Percentiles rank a stretch among this genome's conserved stretches.
Evolutionary conservation across 2,888 invertebrate genomes (phyloP).

Genomic region (Papilio elwesi): DNA sequence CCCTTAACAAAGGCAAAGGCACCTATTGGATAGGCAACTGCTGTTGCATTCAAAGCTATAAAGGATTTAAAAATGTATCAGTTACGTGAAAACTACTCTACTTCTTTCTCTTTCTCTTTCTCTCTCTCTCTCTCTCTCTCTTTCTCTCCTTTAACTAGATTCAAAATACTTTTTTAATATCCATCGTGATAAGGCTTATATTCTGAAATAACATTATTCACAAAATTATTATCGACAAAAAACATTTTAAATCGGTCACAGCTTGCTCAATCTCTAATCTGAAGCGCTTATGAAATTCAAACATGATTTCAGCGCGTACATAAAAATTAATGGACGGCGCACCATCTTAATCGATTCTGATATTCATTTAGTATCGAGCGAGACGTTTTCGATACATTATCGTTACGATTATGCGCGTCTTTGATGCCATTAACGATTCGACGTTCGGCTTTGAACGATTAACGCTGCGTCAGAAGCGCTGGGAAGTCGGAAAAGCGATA

Average conservation of each 20-base stretch:
- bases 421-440: conserved; percentile 10
- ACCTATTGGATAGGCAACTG: too few species aligned
- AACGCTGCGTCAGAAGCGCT: neutral
- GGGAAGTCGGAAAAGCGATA: neutral
- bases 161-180: too few species aligned
- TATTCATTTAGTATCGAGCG: conserved; percentile 51
- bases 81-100: too few species aligned
- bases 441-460: conserved; percentile 19
- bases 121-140: too few species aligned
- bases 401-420: conserved; percentile 48
- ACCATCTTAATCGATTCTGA: conserved; percentile 50
- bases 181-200: too few species aligned
- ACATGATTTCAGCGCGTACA: conserved; percentile 39
- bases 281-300: conserved; percentile 33
- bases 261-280: conserved; percentile 36
- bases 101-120: too few species aligned
- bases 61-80: too few species aligned
- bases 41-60: too few species aligned
- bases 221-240: neutral
- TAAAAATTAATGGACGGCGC: conserved; percentile 49
- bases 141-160: too few species aligned
- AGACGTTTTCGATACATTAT: conserved; percentile 52
- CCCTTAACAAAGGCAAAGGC: too few species aligned
- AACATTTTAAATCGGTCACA: conserved; percentile 15
- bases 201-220: too few species aligned